Percentiles rank a stretch among this genome's conserved stretches.
These are phyloP conservation scores for Ispidina lecontei DNA, from an alignment of 2,797 vertebrate species.

Conservation along the genomic window DNA sequence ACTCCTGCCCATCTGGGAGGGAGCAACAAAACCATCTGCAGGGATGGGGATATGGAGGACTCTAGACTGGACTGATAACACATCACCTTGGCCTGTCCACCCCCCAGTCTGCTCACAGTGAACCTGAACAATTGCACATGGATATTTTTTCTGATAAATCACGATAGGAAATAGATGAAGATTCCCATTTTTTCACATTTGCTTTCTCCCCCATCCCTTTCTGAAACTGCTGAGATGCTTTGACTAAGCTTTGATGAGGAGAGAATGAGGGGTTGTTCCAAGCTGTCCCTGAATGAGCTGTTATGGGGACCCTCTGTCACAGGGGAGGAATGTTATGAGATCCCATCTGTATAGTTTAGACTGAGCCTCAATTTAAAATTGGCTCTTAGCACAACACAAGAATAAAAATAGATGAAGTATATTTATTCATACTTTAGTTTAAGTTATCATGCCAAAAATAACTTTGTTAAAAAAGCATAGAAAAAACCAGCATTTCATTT, in stretches of 20 bases:
- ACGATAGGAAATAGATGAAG: neutral
- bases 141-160: neutral
- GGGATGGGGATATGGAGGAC: neutral
- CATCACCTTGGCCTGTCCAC: neutral
- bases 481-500: slow-evolving; percentile 17
- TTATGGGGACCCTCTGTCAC: neutral
- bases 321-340: neutral
- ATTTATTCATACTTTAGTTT: slow-evolving; percentile 47
- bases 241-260: rapidly evolving
- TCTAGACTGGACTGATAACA: neutral
- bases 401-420: slow-evolving; percentile 28
- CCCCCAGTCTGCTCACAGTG: neutral
- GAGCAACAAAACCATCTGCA: neutral
- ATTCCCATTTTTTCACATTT: neutral
- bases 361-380: slow-evolving; percentile 21
- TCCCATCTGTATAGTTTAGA: neutral
- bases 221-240: neutral
- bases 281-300: neutral
- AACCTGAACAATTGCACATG: neutral
- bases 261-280: neutral
- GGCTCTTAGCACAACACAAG: neutral
- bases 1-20: neutral
- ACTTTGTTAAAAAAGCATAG: neutral
- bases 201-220: neutral
- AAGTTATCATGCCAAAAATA: slow-evolving; percentile 25